A percentile compares a stretch with the other conserved stretches of the same genome.
phyloP scores from a whole-genome alignment of 2,113 vertebrate species.

The Pyrgilauda ruficollis region DNA sequence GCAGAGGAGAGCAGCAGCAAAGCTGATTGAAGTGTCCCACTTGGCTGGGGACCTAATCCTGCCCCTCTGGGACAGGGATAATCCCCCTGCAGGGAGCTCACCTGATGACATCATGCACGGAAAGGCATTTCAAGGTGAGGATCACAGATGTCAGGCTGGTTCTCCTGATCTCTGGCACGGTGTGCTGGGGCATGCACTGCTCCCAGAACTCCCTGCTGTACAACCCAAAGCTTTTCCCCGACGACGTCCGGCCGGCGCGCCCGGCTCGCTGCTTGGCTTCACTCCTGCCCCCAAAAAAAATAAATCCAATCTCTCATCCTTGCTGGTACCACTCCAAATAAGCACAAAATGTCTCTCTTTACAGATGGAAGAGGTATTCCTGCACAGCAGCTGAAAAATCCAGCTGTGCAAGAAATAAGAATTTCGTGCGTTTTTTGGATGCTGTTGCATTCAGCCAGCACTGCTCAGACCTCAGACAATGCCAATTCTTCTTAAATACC shows the following conservation, averaged over 20 bases:
- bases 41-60: background rate
- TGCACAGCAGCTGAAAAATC: background rate
- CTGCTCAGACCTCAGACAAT: background rate
- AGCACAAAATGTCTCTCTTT: background rate
- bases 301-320: background rate
- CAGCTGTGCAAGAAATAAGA: background rate
- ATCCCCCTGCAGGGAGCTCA: slow-evolving; percentile 48
- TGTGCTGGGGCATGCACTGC: slow-evolving; percentile 92
- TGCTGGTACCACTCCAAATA: background rate
- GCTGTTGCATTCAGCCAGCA: background rate
- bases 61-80: background rate
- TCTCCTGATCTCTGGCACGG: slow-evolving; percentile 92
- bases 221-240: slow-evolving; percentile 88
- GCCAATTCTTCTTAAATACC: background rate
- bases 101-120: slow-evolving; percentile 94
- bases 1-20: background rate
- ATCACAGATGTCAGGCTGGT: slow-evolving; percentile 90
- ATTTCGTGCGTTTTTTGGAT: background rate
- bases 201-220: slow-evolving; percentile 93
- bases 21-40: background rate
- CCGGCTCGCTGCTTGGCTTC: slow-evolving; percentile 91
- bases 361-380: background rate
- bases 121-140: slow-evolving; percentile 93
- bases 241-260: slow-evolving; percentile 87
- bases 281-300: slow-evolving; percentile 73